Evolutionary conservation across 2,113 vertebrate genomes (phyloP).

Genomic region (Callaeas wilsoni): DNA sequence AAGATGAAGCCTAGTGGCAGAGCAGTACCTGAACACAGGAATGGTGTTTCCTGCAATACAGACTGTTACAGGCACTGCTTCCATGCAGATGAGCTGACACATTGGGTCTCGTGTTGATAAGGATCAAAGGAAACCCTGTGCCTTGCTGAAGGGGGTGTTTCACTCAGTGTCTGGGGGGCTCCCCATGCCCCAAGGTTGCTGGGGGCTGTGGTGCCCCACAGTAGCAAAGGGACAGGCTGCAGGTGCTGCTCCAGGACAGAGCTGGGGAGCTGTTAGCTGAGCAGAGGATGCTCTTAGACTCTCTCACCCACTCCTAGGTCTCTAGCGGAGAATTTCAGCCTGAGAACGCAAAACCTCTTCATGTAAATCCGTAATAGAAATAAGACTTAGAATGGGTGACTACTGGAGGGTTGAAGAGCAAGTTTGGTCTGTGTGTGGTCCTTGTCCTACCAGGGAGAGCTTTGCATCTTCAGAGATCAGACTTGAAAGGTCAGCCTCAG

Average conservation of each 20-base stretch:
- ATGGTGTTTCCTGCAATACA: background rate
- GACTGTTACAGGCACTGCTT: background rate
- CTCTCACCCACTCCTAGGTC: background rate
- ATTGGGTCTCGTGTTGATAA: background rate
- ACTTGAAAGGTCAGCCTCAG: background rate
- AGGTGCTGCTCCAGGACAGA: background rate
- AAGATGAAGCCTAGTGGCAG: background rate
- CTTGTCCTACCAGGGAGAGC: background rate
- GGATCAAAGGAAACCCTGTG: background rate
- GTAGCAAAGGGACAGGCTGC: background rate
- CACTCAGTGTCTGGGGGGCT: background rate
- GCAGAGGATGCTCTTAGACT: background rate
- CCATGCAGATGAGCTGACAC: accelerated
- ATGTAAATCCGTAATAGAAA: background rate
- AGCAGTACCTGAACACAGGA: accelerated
- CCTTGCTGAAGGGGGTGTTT: background rate
- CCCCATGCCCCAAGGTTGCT: background rate
- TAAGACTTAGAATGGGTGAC: background rate
- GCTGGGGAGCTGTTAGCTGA: background rate
- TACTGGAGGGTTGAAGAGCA: background rate
- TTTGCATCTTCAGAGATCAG: background rate
- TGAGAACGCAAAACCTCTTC: background rate
- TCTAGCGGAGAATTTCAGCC: background rate
- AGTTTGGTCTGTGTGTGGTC: background rate
- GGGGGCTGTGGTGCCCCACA: background rate